Base-by-base conservation (phyloP, 2,797 vertebrate species). In the Sebastiscus tertius region DNA sequence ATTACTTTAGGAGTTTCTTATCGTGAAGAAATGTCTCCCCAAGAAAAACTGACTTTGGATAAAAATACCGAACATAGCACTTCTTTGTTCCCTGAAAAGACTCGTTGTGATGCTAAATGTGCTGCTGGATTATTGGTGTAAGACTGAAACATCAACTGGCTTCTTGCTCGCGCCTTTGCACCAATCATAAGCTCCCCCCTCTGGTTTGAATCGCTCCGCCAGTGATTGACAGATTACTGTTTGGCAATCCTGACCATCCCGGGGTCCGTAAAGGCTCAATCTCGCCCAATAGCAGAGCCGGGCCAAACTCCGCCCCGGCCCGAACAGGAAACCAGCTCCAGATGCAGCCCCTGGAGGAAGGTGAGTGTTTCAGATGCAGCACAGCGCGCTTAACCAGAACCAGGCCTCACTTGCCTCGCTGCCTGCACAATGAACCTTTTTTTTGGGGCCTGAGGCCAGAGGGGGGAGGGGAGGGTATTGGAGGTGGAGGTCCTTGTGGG, bases 281-380 rank as follows among this genome's bases (percentile, higher is more conserved):
- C 80, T 88, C 42, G 10, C 80, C 95, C 96, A 96, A 95, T 96
- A 91, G 85, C 76, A 70, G 55, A 83, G 87, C 63, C 2, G 9
- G 67, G 87, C 90, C 92, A 95, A 95, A 91, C 91, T 90, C 93
- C 89, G 82, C 93, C 94, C 81, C 77, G 80, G 93, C 85, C 95
- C 66, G 61, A 90, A 95, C 96, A 96, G 96, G 96, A 96, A 96
- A 96, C 94, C 89, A 96, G 89, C 86, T 96, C 95, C 96, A 96
- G 95, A 96, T 96, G 96, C 90, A 94, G 85, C 89, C 94, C 95
- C 93, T 93, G 93, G 93, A 96, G 95, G 95, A 95, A 95, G 95
- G 94, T 94, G 94, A 95, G 89, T 89, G 92, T 92, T 92, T 93
- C 89, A 94, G 92, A 93, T 91, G 90, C 91, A 93, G 89, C 79